Percentiles rank a stretch among this genome's conserved stretches.
Evolutionary conservation across 2,113 vertebrate species (phyloP).

Genomic region (Cyanocitta stelleri): DNA sequence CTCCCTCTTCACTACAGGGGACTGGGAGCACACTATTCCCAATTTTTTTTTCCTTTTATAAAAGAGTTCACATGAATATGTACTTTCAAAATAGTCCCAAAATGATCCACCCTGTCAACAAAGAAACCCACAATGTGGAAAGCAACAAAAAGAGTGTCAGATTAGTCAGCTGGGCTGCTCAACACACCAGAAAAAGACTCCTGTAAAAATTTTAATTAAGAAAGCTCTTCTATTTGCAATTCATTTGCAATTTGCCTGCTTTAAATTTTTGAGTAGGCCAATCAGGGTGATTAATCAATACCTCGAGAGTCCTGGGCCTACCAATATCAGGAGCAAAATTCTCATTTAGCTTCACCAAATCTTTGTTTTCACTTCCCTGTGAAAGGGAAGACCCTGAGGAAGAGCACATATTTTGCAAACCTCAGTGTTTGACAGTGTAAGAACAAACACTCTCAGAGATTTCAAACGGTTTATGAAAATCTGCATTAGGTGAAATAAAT

Average conservation of each 20-base stretch:
- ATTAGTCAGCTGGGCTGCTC: background rate
- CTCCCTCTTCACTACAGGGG: background rate
- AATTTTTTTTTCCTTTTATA: background rate
- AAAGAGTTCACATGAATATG: background rate
- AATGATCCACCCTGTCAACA: background rate
- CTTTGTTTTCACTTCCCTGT: background rate
- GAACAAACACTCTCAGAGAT: background rate
- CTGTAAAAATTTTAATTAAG: background rate
- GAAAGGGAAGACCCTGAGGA: background rate
- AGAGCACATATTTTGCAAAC: background rate
- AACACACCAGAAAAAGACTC: background rate
- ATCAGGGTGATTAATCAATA: background rate
- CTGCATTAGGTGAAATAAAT: background rate
- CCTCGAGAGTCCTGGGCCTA: background rate
- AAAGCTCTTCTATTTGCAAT: background rate
- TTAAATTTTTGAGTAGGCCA: background rate
- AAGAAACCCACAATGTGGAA: background rate
- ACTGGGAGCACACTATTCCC: background rate
- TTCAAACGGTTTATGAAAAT: background rate
- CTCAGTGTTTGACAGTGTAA: background rate
- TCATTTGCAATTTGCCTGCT: background rate
- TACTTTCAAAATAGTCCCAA: background rate
- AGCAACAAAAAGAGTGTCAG: background rate
- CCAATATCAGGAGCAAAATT: background rate
- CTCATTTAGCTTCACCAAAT: background rate